These are phyloP conservation scores for Camponotus floridanus DNA, from an alignment of 1,140 invertebrate species.

Conservation along the genomic window DNA sequence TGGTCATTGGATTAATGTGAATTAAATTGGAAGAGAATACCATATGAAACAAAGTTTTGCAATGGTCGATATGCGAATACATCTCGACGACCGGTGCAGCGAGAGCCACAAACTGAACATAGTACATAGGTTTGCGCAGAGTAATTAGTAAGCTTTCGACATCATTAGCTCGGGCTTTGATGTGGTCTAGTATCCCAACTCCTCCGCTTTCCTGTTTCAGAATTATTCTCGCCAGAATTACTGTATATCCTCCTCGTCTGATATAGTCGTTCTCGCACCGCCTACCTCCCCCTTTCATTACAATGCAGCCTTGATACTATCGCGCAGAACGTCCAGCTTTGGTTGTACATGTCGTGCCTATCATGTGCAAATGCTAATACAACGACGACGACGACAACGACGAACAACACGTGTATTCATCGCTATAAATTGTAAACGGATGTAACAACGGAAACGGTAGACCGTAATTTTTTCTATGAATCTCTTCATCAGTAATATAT, in stretches of 20 bases:
- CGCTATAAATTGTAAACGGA: conserved; percentile 13
- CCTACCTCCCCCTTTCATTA: conserved; percentile 67
- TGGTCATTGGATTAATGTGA: conserved; percentile 32
- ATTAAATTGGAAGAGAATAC: conserved; percentile 49
- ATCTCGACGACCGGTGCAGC: conserved; percentile 40
- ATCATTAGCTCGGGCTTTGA: conserved; percentile 80
- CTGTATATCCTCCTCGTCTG: conserved; percentile 67
- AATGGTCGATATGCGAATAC: conserved; percentile 47
- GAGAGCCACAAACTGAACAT: conserved; percentile 19
- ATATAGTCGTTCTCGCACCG: conserved; percentile 66
- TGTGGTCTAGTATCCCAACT: conserved; percentile 75
- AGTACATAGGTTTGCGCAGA: conserved; percentile 70
- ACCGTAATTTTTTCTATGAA: conserved; percentile 28
- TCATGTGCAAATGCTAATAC: conserved; percentile 67
- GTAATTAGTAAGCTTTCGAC: conserved; percentile 82
- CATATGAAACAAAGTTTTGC: conserved; percentile 44
- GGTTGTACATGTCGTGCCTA: conserved; percentile 51
- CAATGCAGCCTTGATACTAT: conserved; percentile 77
- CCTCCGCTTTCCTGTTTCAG: conserved; percentile 71
- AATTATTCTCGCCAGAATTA: conserved; percentile 77
- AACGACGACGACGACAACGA: conserved; percentile 1
- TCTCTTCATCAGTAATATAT: conserved; percentile 26
- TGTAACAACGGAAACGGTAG: conserved; percentile 24
- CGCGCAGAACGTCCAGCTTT: conserved; percentile 63
- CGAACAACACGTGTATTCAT: conserved; percentile 4